phyloP scores from a whole-genome alignment of 2,797 vertebrate species.

The Neosilurus mollespiculum region DNA sequence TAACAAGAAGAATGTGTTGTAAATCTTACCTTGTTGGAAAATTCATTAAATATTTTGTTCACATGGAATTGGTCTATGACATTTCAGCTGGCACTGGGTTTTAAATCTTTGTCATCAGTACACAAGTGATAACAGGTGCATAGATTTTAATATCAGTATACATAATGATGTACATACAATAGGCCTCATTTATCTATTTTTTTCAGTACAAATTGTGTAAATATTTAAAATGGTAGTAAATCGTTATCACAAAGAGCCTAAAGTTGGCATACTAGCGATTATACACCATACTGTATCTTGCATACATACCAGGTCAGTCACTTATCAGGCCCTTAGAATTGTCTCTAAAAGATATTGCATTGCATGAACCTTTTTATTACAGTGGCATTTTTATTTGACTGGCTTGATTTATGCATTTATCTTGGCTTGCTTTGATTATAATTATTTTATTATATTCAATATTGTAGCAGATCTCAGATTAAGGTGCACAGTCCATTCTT shows the following conservation, averaged over 20 bases:
- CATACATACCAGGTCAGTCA: neutral
- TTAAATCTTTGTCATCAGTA: slow-evolving; percentile 17
- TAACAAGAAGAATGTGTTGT: slow-evolving; percentile 39
- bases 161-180: neutral
- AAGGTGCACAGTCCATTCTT: too few relatives aligned
- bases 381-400: neutral
- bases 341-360: neutral
- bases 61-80: slow-evolving; percentile 24
- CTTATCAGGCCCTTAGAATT: neutral
- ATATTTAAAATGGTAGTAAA: neutral
- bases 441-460: neutral
- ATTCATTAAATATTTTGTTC: slow-evolving; percentile 38
- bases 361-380: neutral
- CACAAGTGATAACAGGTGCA: neutral
- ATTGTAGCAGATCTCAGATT: neutral
- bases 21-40: slow-evolving; percentile 64
- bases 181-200: neutral
- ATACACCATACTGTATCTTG: neutral
- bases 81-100: slow-evolving; percentile 22
- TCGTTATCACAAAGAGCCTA: neutral
- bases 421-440: neutral
- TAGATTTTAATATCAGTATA: neutral
- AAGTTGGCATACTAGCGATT: neutral
- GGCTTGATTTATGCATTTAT: neutral
- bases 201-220: neutral